Percentiles rank a stretch among this genome's conserved stretches.
These are phyloP conservation scores for Porites evermanni DNA, from an alignment of 92 coral and sea anemone species.

Conservation along the genomic window DNA sequence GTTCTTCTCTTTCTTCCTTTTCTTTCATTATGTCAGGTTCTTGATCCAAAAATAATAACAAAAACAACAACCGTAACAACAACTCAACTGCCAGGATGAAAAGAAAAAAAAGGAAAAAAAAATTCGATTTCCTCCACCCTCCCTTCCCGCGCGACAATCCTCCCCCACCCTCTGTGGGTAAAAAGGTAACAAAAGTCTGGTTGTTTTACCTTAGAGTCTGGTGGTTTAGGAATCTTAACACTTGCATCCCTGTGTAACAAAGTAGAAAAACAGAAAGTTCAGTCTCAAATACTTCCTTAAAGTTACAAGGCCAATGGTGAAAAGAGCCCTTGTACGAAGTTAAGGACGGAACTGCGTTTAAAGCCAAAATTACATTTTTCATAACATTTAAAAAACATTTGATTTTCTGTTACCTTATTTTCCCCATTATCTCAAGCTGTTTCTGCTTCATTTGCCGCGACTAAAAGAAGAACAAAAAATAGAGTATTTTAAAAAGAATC, in stretches of 20 bases:
- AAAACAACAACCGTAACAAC: no score
- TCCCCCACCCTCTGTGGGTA: neutral
- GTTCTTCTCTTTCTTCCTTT: no score
- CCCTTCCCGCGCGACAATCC: neutral
- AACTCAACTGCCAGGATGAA: no score
- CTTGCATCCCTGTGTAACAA: conserved; percentile 79
- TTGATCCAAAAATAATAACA: no score
- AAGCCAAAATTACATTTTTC: neutral
- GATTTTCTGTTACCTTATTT: conserved; percentile 65
- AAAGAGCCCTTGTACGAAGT: no score
- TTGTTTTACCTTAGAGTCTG: conserved; percentile 80
- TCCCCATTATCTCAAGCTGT: conserved; percentile 91
- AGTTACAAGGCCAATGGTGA: no score
- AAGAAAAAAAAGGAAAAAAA: no score
- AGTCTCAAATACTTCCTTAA: neutral
- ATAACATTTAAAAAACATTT: neutral
- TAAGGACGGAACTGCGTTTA: no score
- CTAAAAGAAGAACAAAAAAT: conserved; percentile 35
- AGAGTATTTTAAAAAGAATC: neutral
- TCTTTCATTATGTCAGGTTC: no score
- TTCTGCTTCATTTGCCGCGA: conserved; percentile 80
- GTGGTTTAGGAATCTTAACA: conserved; percentile 95
- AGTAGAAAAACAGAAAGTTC: neutral
- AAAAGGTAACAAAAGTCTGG: neutral
- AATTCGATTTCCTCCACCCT: no score